Percentiles rank a stretch among this genome's conserved stretches.
Evolutionary conservation across 2,113 vertebrate species (phyloP).

Genomic region (Barnardius zonarius): DNA sequence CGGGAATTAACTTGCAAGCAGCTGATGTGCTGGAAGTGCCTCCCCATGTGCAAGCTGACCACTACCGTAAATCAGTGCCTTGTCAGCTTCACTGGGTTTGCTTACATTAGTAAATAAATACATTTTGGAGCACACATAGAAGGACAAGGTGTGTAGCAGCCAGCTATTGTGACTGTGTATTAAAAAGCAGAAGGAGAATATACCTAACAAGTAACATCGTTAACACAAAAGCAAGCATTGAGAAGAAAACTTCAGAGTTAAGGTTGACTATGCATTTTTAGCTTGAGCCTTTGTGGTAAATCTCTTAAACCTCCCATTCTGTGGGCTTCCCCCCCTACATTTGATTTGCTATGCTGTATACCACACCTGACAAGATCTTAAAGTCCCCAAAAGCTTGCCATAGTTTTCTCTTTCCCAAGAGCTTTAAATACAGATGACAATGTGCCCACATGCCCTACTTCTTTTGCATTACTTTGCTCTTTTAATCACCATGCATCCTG

Average conservation of each 20-base stretch:
- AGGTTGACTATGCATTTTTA: not conserved
- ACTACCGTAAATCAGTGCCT: not conserved
- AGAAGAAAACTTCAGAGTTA: not conserved
- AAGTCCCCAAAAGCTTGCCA: not conserved
- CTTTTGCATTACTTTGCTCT: not conserved
- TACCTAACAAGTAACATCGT: not conserved
- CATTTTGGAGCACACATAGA: fast-evolving
- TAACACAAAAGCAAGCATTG: not conserved
- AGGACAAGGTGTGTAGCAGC: not conserved
- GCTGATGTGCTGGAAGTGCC: not conserved
- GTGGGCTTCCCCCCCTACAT: fast-evolving
- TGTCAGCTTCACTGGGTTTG: not conserved
- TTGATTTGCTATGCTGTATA: not conserved
- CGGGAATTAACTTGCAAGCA: not conserved
- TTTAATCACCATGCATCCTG: not conserved
- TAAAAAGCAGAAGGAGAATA: not conserved
- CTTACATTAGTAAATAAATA: not conserved
- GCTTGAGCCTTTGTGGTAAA: not conserved
- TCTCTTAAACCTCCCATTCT: not conserved
- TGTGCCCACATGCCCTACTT: not conserved
- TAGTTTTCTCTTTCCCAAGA: not conserved
- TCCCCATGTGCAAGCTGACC: not conserved
- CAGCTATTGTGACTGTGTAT: not conserved
- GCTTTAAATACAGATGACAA: not conserved
- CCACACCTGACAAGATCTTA: not conserved